A percentile compares a stretch with the other conserved stretches of the same genome.
These are phyloP conservation scores for Caenorhabditis angaria DNA, from an alignment of 2,888 invertebrate species.

Conservation along the genomic window DNA sequence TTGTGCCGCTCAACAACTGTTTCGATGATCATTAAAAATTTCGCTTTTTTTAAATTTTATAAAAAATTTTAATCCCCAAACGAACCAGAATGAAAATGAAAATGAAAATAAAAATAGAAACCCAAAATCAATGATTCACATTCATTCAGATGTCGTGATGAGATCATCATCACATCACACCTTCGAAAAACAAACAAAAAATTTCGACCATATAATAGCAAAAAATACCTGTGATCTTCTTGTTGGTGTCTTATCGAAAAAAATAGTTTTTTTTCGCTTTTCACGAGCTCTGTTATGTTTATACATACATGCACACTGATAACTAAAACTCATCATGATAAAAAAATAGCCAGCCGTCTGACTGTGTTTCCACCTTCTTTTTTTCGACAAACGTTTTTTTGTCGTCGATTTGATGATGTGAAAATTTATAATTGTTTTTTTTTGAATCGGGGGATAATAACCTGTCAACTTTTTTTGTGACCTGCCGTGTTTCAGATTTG, in stretches of 20 bases:
- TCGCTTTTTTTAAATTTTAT: too few relatives aligned
- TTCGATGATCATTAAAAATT: too few relatives aligned
- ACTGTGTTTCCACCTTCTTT: too few relatives aligned
- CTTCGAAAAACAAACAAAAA: background rate
- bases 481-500: background rate
- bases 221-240: background rate
- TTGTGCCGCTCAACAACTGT: too few relatives aligned
- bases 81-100: too few relatives aligned
- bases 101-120: too few relatives aligned
- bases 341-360: too few relatives aligned
- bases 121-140: background rate
- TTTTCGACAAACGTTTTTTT: conserved; percentile 7
- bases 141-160: background rate
- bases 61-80: too few relatives aligned
- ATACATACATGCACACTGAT: too few relatives aligned
- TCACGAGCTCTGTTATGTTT: too few relatives aligned
- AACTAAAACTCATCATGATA: too few relatives aligned
- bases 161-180: background rate
- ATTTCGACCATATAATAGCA: background rate
- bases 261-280: background rate
- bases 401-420: background rate
- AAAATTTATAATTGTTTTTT: conserved; percentile 3
- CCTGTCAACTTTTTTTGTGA: background rate
- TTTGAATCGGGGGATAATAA: conserved; percentile 3
- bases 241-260: background rate